A percentile compares a stretch with the other conserved stretches of the same genome.
phyloP scores from a whole-genome alignment of 2,797 vertebrate genomes.

The Phrynocephalus forsythii region DNA sequence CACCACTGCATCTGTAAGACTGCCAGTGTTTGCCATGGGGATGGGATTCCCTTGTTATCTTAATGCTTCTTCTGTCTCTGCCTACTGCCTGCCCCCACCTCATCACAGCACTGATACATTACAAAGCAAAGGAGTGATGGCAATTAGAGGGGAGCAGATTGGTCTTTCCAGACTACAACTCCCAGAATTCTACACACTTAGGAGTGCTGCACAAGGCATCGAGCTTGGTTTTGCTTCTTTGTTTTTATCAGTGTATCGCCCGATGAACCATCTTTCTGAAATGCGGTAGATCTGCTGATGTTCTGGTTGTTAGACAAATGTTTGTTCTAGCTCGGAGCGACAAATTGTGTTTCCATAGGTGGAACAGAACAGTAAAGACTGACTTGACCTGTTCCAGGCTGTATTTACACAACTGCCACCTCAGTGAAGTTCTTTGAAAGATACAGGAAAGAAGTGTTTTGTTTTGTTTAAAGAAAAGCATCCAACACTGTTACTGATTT shows the following conservation, averaged over 20 bases:
- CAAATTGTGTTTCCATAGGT: constrained; percentile 22
- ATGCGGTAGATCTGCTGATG: constrained; percentile 7
- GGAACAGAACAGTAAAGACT: constrained; percentile 3
- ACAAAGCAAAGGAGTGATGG: too few species aligned
- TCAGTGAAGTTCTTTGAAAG: constrained; percentile 42
- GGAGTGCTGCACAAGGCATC: too few species aligned
- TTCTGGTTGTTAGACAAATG: neutral
- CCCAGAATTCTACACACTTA: too few species aligned
- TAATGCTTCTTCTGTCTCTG: neutral
- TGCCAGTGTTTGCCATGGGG: too few species aligned
- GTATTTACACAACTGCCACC: constrained; percentile 29
- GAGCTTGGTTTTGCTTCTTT: too few species aligned
- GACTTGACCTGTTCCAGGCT: neutral
- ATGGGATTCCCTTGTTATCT: neutral
- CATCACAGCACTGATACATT: too few species aligned
- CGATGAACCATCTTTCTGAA: constrained; percentile 10
- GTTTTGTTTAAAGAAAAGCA: neutral
- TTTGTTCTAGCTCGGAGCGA: constrained; percentile 12
- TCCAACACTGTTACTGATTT: constrained; percentile 36
- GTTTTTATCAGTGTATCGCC: neutral
- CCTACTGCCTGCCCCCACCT: too few species aligned
- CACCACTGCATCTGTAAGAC: neutral
- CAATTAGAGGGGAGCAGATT: too few species aligned
- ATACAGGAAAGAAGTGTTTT: neutral
- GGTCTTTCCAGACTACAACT: too few species aligned